Base-by-base conservation (phyloP, 2,888 invertebrate species). In the Petrolisthes manimaculis region DNA sequence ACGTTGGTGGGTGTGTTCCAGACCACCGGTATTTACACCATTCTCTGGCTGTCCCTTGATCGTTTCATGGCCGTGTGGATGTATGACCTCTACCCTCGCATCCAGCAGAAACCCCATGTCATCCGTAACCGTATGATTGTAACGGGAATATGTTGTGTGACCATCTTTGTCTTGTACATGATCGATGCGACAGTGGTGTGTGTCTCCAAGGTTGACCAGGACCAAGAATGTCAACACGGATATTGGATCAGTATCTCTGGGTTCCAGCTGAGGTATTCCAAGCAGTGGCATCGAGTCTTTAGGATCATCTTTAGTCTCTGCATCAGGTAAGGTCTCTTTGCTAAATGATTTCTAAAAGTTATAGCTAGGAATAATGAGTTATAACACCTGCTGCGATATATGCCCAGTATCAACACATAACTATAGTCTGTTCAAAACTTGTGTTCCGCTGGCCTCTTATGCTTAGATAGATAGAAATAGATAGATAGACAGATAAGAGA, bases 31-130 rank as follows among this genome's bases (percentile, higher is more conserved):
- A 79, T 71, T 8, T 85, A 85, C 85, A 69, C 71, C 24, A 85
- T 85, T 55, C 56, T 85, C 6, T 85, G 85, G 85, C 55, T 85
- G 53, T 78, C 85, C 69, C n/a, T 85, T 1, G 85, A 85, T 55
- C 85, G 85, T 37, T 85, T 85, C 78, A 71, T 85, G 12, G 85
- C 85, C 37, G 79, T 85, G 53, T 85, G 37, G 37, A 37, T 37
- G 37, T 37, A 37, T 37, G 37, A 37, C 2, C 37, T 37, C 37
- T 37, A 37, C 37, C 85, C 85, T 14, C 53, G 79, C 21, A 78
- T 85, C 21, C 85, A 85, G 21, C 67, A 79, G 69, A 78, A 69
- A 53, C 86, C 86, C 4, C 67, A 81, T 14, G 56, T 86, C 56
- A 54, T 80, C 51, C 55, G 86, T 21, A 86, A 81, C 81, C 80